Conservation (phyloP, 2,888 invertebrate genomes). For the Pristionchus japonicus region DNA sequence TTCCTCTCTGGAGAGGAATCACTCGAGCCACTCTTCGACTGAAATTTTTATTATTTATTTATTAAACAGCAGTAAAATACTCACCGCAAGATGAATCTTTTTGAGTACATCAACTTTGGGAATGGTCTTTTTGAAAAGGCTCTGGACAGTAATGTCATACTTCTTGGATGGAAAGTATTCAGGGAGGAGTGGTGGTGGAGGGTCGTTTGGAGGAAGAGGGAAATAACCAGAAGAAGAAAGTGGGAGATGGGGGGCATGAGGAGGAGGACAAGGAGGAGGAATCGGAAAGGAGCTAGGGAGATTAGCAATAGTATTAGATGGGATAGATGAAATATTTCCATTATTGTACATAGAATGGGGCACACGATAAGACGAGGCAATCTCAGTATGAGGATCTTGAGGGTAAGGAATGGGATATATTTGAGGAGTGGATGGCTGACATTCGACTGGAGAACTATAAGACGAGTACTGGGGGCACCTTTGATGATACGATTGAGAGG, state of each 20-base stretch:
- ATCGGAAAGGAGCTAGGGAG: neutral
- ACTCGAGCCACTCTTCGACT: neutral
- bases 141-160: neutral
- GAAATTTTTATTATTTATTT: neutral
- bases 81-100: neutral
- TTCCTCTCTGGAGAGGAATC: neutral
- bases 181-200: neutral
- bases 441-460: neutral
- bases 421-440: too few species aligned
- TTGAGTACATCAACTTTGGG: neutral
- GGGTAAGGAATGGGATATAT: constrained; percentile 81
- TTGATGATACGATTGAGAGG: neutral
- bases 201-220: neutral
- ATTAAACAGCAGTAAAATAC: neutral
- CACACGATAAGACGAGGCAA: neutral
- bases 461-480: neutral
- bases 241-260: neutral
- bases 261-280: neutral
- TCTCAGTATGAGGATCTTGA: neutral
- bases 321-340: neutral
- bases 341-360: neutral
- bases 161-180: neutral
- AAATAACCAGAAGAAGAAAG: neutral
- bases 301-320: neutral
- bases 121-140: neutral